Percentiles rank a stretch among this genome's conserved stretches.
Conservation (phyloP, 2,113 vertebrate species). For the Oceanites oceanicus region DNA sequence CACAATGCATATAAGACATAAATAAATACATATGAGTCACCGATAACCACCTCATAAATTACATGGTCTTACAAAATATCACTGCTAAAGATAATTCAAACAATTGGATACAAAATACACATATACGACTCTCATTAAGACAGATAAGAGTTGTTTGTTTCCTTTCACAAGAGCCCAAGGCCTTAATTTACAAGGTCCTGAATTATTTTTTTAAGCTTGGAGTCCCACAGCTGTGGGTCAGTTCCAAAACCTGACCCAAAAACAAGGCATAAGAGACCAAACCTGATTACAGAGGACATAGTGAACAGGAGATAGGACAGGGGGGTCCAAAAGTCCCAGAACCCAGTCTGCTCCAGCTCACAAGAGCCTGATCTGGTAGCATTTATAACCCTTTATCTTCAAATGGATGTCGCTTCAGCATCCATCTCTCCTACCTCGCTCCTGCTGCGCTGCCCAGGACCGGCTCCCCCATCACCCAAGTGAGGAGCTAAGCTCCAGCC, state of each 20-base stretch:
- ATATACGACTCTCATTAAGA: background rate
- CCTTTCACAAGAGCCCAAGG: background rate
- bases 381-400: background rate
- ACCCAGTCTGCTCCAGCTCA: background rate
- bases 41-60: conserved; percentile 36
- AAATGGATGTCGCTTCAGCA: rapidly evolving
- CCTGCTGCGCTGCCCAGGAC: background rate
- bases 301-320: rapidly evolving
- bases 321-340: background rate
- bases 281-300: background rate
- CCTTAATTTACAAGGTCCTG: conserved; percentile 3
- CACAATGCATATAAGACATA: conserved; percentile 33
- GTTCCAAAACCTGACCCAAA: background rate
- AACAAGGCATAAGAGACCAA: background rate
- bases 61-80: conserved; percentile 33
- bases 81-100: conserved; percentile 35
- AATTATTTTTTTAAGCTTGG: background rate
- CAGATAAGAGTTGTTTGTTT: conserved; percentile 24
- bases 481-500: background rate
- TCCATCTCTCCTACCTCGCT: background rate
- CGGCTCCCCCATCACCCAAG: rapidly evolving
- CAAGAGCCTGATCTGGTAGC: background rate
- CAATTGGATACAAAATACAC: conserved; percentile 36
- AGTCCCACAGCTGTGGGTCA: background rate
- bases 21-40: conserved; percentile 62